These are phyloP conservation scores for Lacanobia wlatinum DNA, from an alignment of 2,888 invertebrate genomes.

Conservation along the genomic window DNA sequence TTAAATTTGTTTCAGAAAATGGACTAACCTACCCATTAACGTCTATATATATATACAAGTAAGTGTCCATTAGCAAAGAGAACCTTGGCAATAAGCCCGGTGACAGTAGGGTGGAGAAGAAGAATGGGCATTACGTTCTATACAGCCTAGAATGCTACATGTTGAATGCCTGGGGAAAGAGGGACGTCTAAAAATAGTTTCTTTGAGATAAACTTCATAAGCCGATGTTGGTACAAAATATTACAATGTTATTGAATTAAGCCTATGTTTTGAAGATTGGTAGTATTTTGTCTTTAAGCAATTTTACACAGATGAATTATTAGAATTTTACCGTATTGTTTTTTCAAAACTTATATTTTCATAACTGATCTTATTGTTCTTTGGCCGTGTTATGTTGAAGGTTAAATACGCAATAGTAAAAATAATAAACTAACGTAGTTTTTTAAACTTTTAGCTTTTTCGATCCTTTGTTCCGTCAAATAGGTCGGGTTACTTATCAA, in stretches of 20 bases:
- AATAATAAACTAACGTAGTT: no score
- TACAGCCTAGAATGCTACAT: background rate
- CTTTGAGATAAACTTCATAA: background rate
- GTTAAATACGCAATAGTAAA: no score
- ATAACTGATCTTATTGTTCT: no score
- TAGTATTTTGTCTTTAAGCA: background rate
- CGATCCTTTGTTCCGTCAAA: no score
- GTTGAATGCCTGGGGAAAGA: slow-evolving; percentile 2
- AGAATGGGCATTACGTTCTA: slow-evolving; percentile 10
- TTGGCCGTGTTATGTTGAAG: no score
- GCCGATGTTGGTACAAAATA: background rate
- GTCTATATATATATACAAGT: background rate
- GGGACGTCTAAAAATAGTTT: slow-evolving; percentile 21
- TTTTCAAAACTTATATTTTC: no score
- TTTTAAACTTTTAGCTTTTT: no score
- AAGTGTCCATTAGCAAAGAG: slow-evolving; percentile 22
- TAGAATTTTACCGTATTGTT: no score
- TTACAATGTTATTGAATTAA: background rate
- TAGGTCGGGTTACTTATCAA: no score
- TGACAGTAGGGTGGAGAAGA: slow-evolving; percentile 16
- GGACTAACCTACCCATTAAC: background rate
- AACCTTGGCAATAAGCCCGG: slow-evolving; percentile 12
- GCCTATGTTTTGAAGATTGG: background rate
- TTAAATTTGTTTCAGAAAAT: background rate
- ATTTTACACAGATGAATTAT: no score